Conservation (phyloP, 2,797 vertebrate species). For the Phaenicophaeus curvirostris region DNA sequence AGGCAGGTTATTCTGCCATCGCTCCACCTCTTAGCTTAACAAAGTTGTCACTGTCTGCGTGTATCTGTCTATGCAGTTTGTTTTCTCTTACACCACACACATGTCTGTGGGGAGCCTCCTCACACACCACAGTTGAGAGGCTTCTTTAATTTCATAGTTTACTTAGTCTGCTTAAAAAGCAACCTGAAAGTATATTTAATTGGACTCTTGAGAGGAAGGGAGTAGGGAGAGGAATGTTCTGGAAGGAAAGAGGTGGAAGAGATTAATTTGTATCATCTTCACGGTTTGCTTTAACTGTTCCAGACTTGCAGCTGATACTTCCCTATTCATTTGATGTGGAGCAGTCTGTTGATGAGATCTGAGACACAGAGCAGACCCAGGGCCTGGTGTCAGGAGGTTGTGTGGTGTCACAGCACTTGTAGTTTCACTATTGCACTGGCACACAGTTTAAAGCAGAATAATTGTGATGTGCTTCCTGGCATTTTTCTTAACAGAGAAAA, state of each 20-base stretch:
- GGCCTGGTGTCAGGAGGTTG: neutral
- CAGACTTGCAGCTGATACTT: neutral
- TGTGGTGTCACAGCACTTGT: rapidly evolving
- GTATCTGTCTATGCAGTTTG: neutral
- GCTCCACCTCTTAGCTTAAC: neutral
- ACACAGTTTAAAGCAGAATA: neutral
- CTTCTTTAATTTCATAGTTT: neutral
- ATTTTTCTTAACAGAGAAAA: neutral
- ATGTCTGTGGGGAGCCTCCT: neutral
- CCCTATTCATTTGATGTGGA: neutral
- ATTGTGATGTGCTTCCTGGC: neutral
- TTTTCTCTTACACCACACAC: neutral
- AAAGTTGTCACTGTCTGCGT: neutral
- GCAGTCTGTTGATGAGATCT: neutral
- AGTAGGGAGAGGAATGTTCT: neutral
- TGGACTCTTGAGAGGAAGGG: neutral
- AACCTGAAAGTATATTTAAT: neutral
- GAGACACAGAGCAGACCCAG: neutral
- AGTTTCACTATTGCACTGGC: neutral
- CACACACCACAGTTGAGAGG: neutral
- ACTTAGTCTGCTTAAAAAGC: neutral
- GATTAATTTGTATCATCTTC: neutral
- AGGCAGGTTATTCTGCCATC: neutral
- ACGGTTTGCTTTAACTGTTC: neutral
- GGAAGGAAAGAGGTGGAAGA: neutral